A percentile compares a stretch with the other conserved stretches of the same genome.
Conservation (phyloP, 1,140 invertebrate species). For the Caligus rogercresseyi region DNA sequence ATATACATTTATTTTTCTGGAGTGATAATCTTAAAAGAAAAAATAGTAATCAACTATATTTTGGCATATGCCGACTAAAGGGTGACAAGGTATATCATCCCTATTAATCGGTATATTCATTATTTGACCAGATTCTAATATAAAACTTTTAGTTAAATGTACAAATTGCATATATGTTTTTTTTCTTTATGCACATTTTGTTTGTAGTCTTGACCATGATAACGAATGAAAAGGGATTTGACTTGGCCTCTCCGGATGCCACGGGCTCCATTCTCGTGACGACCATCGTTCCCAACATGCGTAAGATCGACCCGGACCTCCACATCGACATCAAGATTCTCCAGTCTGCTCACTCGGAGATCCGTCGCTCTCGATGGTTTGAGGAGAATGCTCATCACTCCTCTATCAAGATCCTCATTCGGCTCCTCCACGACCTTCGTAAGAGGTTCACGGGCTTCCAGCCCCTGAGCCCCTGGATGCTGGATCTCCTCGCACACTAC, state of each 20-base stretch:
- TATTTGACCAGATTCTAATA: no score
- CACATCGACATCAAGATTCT: slow-evolving; percentile 70
- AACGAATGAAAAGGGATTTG: slow-evolving; percentile 55
- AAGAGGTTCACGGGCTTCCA: slow-evolving; percentile 72
- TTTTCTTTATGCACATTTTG: slow-evolving; percentile 29
- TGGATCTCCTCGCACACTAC: slow-evolving; percentile 87
- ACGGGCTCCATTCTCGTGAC: slow-evolving; percentile 50
- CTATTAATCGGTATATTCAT: no score
- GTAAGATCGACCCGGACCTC: slow-evolving; percentile 77
- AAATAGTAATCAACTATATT: no score
- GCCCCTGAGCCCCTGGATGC: slow-evolving; percentile 83
- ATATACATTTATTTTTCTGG: no score
- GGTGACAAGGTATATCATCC: no score
- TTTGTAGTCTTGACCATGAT: slow-evolving; percentile 26
- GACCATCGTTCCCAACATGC: slow-evolving; percentile 76
- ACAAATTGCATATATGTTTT: no score
- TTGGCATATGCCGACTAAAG: no score
- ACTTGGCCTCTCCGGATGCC: slow-evolving; percentile 52
- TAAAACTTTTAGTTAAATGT: no score
- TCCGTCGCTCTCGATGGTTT: slow-evolving; percentile 82
- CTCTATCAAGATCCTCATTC: slow-evolving; percentile 84
- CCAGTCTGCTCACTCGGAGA: slow-evolving; percentile 72
- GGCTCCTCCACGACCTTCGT: slow-evolving; percentile 72
- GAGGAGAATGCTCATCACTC: slow-evolving; percentile 96
- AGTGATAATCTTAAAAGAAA: no score